A percentile compares a stretch with the other conserved stretches of the same genome.
Conservation (phyloP, 2,888 invertebrate species). For the Drosophila mimetica region DNA sequence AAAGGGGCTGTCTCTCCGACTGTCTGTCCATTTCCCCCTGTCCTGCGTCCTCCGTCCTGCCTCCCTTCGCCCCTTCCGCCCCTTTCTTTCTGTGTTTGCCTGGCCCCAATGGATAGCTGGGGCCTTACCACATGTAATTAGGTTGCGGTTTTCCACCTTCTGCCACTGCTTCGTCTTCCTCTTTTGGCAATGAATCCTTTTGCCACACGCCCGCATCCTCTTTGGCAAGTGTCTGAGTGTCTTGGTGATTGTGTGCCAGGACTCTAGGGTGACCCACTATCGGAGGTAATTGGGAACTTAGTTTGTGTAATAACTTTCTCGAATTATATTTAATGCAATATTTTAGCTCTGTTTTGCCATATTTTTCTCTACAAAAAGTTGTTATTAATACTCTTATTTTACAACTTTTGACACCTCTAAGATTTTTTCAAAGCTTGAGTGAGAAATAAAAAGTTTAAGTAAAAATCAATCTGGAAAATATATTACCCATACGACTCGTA, state of each 20-base stretch:
- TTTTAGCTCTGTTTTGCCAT: too few species aligned
- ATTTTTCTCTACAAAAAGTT: not conserved
- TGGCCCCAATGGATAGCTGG: constrained; percentile 51
- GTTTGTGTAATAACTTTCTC: too few species aligned
- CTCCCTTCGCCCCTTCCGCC: not conserved
- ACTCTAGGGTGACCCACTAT: constrained; percentile 24
- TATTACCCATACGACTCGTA: constrained; percentile 2
- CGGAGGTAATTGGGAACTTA: constrained; percentile 6
- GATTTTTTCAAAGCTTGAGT: not conserved
- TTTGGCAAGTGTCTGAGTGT: constrained; percentile 31
- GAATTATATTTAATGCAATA: too few species aligned
- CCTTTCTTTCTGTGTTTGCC: constrained; percentile 42
- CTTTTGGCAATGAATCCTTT: constrained; percentile 77
- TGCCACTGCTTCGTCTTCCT: constrained; percentile 20
- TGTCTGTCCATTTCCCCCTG: constrained; percentile 18
- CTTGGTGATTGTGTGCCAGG: constrained; percentile 33
- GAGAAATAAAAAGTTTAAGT: not conserved
- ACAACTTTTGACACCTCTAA: not conserved
- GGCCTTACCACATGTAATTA: constrained; percentile 78
- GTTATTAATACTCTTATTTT: not conserved
- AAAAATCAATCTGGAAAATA: not conserved
- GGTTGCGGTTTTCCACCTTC: constrained; percentile 77
- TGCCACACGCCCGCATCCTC: constrained; percentile 59
- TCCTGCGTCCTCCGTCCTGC: constrained; percentile 8
- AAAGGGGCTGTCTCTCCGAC: constrained; percentile 32